Evolutionary conservation across 2,888 invertebrate genomes (phyloP).

Genomic region (Agonopterix subpropinquella): DNA sequence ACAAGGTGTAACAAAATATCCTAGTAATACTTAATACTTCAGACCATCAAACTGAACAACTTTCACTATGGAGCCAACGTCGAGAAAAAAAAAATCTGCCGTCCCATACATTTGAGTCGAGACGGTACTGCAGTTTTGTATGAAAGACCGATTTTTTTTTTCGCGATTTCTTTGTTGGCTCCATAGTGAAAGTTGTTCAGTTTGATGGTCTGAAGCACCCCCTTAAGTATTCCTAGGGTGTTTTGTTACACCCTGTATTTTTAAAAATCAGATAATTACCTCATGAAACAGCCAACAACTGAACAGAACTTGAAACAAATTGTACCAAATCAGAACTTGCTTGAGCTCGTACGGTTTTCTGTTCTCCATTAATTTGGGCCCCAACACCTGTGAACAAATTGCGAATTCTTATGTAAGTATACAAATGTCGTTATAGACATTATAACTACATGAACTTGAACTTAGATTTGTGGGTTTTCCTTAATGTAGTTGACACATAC

Average conservation of each 20-base stretch:
- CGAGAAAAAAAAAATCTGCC: too few species aligned
- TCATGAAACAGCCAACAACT: conserved; percentile 84
- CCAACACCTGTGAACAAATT: conserved; percentile 72
- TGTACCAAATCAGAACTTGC: conserved; percentile 86
- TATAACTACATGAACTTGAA: conserved; percentile 5
- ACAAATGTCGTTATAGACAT: not conserved
- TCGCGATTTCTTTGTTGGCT: too few species aligned
- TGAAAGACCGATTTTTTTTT: too few species aligned
- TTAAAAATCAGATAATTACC: conserved; percentile 69
- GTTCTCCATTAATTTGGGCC: conserved; percentile 90
- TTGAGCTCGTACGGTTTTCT: conserved; percentile 88
- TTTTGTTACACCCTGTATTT: too few species aligned
- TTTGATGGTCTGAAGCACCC: too few species aligned
- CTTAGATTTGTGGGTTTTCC: not conserved
- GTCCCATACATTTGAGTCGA: too few species aligned
- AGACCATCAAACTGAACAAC: too few species aligned
- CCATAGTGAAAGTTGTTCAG: not conserved
- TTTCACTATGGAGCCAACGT: too few species aligned
- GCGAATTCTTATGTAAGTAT: not conserved
- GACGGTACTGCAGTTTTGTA: too few species aligned
- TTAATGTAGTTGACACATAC: not conserved
- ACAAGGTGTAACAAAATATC: too few species aligned
- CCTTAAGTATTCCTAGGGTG: too few species aligned
- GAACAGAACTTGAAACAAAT: conserved; percentile 87
- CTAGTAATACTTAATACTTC: too few species aligned